These are phyloP conservation scores for Rhizoglyphus robini DNA, from an alignment of 1,140 invertebrate species.

Conservation along the genomic window DNA sequence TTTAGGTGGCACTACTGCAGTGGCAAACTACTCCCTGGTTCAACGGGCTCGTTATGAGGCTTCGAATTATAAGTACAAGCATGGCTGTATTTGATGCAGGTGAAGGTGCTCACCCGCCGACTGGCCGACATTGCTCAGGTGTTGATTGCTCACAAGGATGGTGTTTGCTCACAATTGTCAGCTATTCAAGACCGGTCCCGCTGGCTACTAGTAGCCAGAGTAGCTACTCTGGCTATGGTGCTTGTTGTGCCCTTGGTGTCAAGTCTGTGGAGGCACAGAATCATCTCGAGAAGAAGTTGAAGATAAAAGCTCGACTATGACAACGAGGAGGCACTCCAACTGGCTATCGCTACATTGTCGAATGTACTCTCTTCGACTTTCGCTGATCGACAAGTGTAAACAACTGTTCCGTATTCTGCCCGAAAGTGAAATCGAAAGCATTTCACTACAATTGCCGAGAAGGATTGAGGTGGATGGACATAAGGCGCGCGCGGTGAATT, in stretches of 20 bases:
- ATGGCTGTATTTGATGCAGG: conserved; percentile 81
- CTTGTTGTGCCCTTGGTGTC: conserved; percentile 64
- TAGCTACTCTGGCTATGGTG: conserved; percentile 85
- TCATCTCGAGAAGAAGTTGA: conserved; percentile 95
- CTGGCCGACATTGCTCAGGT: conserved; percentile 97
- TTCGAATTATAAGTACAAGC: conserved; percentile 93
- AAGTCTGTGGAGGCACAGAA: conserved; percentile 93
- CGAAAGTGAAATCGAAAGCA: conserved; percentile 80
- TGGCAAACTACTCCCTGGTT: conserved; percentile 93
- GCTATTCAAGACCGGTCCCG: conserved; percentile 95
- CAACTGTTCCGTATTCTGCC: conserved; percentile 59
- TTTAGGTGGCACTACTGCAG: conserved; percentile 36
- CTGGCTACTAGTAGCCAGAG: too few relatives aligned
- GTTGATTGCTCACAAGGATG: conserved; percentile 89
- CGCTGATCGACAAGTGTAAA: conserved; percentile 78
- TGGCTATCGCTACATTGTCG: conserved; percentile 88
- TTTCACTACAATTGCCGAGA: conserved; percentile 57
- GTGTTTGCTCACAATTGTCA: conserved; percentile 77
- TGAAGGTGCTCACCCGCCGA: conserved; percentile 78
- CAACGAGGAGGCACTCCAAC: conserved; percentile 67
- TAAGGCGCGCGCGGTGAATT: too few relatives aligned
- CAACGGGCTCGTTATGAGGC: conserved; percentile 92
- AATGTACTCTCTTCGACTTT: conserved; percentile 90
- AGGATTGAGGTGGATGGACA: too few relatives aligned
- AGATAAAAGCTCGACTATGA: conserved; percentile 70